These are phyloP conservation scores for Acipenser oxyrinchus DNA, from an alignment of 2,797 vertebrate species.

Conservation along the genomic window DNA sequence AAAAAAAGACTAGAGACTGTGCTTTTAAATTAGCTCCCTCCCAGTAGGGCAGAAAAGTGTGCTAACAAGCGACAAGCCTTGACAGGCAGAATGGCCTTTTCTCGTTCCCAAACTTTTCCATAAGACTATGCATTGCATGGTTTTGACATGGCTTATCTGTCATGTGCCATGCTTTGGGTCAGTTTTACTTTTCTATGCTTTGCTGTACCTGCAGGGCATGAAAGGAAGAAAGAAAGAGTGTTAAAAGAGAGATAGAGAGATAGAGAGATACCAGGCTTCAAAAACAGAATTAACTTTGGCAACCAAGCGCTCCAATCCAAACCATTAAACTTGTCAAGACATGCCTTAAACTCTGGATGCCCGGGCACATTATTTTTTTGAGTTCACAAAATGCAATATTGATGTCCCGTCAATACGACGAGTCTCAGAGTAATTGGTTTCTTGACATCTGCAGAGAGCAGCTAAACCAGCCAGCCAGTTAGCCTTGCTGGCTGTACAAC, in stretches of 20 bases:
- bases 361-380: neutral
- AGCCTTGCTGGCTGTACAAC: neutral
- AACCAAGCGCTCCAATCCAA: neutral
- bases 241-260: neutral
- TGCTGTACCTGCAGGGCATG: neutral
- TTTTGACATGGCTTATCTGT: too few relatives aligned
- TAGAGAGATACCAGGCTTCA: neutral
- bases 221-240: neutral
- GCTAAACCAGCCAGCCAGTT: neutral
- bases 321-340: neutral
- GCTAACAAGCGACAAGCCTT: too few relatives aligned
- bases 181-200: too few relatives aligned
- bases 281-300: neutral
- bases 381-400: slow-evolving; percentile 2
- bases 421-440: slow-evolving; percentile 4
- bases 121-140: too few relatives aligned
- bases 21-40: too few relatives aligned
- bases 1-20: neutral
- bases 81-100: too few relatives aligned
- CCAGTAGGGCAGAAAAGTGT: too few relatives aligned
- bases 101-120: too few relatives aligned
- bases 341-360: too few relatives aligned
- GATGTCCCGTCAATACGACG: neutral
- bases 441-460: neutral
- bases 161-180: too few relatives aligned